Evolutionary conservation across 2,888 invertebrate species (phyloP), one percentile per base, ranked within the genome.

Genomic region (Nysson spinosus): DNA sequence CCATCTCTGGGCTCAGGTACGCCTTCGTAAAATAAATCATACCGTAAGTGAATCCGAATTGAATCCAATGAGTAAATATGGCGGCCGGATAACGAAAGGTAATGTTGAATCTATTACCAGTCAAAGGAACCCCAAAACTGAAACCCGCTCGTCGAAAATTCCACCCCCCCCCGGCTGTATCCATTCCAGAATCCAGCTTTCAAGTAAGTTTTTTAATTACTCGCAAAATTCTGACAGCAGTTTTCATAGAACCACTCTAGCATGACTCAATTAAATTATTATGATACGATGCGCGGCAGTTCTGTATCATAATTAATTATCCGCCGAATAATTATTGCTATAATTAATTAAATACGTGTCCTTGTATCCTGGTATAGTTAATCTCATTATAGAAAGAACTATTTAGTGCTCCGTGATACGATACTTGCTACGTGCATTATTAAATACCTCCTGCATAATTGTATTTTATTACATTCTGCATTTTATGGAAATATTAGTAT

Each of bases 61-160:
- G 85, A 85, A 84, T 85, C 72, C 82, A 86, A 85, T 83, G 85
- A 86, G 84, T 86, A 86, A 86, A 85, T 86, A 86, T 85, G 83
- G 78, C 82, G 81, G 70, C 77, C 68, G 73, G 77, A 80, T 81
- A 84, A 83, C 79, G 77, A 82, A 75, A 82, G 63, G 49, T 37
- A 49, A 61, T 47, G 50, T 43, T 22, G 50, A 34, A 34, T 55
- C 17, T 35, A 20, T 46, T 47, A 16, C 28, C 43, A 16, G 1
- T 17, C 19, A 63, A 47, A 40, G 16, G 24, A 39, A 28, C 2
- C n/a, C n/a, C n/a, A n/a, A 28, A 28, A 9, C 28, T 3, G n/a
- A n/a, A n/a, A n/a, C n/a, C n/a, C n/a, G n/a, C n/a, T n/a, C n/a
- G n/a, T n/a, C n/a, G 28, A 28, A 28, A 28, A 28, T 28, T 28